Percentiles rank a stretch among this genome's conserved stretches.
These are phyloP conservation scores for Nomada fabriciana DNA, from an alignment of 2,888 invertebrate species.

Conservation along the genomic window DNA sequence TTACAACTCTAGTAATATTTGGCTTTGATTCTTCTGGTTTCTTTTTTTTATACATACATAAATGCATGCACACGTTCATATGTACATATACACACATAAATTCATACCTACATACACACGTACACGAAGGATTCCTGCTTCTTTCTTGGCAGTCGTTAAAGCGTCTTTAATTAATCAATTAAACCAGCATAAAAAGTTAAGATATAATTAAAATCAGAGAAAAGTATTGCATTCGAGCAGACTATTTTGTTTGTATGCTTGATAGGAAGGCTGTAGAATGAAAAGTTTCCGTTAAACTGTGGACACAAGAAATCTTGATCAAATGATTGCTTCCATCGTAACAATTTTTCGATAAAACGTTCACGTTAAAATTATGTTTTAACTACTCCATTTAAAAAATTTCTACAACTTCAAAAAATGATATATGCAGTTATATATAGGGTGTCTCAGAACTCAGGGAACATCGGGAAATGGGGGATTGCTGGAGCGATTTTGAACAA, in stretches of 20 bases:
- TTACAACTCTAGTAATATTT: constrained; percentile 39
- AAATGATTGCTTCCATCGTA: not conserved
- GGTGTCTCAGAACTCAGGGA: no score
- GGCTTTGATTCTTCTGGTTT: constrained; percentile 44
- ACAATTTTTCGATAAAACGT: constrained; percentile 5
- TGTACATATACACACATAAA: constrained; percentile 7
- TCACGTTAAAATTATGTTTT: not conserved
- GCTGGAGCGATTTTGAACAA: no score
- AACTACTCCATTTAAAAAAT: constrained; percentile 9
- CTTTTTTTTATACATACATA: constrained; percentile 16
- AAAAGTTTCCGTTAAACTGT: not conserved
- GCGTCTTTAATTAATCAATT: constrained; percentile 50
- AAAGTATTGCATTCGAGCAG: not conserved
- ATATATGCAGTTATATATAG: not conserved
- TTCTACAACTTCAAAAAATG: not conserved
- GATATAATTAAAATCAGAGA: constrained; percentile 14
- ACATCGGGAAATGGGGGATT: no score
- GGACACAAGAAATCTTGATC: not conserved
- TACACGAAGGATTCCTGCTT: constrained; percentile 48
- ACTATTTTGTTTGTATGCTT: no score
- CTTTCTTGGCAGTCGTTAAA: constrained; percentile 56
- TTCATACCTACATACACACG: constrained; percentile 9
- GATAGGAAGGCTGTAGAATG: not conserved
- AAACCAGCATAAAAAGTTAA: constrained; percentile 7
- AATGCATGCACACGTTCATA: constrained; percentile 5